These are phyloP conservation scores for Stigmatopora argus DNA, from an alignment of 2,113 vertebrate species.

Conservation along the genomic window DNA sequence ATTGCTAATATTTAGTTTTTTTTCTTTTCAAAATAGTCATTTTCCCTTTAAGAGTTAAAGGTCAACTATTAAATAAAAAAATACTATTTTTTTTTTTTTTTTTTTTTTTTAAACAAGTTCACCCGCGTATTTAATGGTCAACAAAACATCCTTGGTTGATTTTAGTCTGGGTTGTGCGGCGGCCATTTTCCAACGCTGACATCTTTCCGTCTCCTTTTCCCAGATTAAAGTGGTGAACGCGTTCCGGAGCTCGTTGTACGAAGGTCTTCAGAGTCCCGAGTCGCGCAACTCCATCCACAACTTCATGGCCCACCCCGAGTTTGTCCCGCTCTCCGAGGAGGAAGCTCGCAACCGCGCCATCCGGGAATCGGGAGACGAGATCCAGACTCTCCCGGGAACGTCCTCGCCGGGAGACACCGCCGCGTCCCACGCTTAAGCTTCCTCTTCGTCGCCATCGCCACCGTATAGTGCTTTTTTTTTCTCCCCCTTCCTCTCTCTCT, in stretches of 20 bases:
- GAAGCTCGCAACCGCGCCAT: constrained; percentile 72
- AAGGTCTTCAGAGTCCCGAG: constrained; percentile 83
- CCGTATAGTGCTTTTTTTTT: neutral
- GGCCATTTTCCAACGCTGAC: neutral
- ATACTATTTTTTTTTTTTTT: no score
- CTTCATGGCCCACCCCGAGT: constrained; percentile 96
- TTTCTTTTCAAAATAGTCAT: no score
- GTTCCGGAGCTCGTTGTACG: constrained; percentile 91
- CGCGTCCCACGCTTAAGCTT: constrained; percentile 65
- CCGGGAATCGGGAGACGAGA: constrained; percentile 74
- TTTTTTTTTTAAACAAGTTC: no score
- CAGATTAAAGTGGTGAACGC: constrained; percentile 98
- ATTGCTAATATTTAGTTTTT: no score
- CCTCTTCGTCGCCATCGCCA: neutral
- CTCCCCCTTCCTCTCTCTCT: neutral
- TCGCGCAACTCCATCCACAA: constrained; percentile 92
- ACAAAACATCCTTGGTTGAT: no score
- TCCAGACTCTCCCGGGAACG: constrained; percentile 60
- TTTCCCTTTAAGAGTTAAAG: no score
- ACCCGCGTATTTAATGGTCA: no score
- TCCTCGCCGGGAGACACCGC: constrained; percentile 64
- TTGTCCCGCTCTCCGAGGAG: constrained; percentile 80
- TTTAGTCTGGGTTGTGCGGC: no score
- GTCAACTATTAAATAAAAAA: no score
- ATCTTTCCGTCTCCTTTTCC: neutral